Evolutionary conservation across 2,888 invertebrate species (phyloP), one percentile per base, ranked within the genome.

Genomic region (Amaurobius ferox): DNA sequence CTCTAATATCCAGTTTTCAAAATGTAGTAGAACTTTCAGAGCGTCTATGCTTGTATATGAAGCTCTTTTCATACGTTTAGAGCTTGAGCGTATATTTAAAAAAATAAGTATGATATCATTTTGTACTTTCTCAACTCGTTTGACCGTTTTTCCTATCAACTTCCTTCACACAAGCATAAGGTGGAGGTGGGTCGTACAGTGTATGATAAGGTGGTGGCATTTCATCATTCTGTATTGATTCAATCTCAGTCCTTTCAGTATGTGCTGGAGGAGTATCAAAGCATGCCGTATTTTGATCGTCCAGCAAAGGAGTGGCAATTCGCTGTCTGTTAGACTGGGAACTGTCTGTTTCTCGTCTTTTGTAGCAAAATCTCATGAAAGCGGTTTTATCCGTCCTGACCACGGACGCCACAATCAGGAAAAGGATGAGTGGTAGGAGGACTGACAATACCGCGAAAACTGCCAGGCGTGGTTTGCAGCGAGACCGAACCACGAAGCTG

Each of bases 391-490:
- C 78, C 1, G 85, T 73, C 6, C 85, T 48, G 26, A 86, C 78
- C 23, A 86, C 72, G 26, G 79, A 86, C 0, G 79, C 79, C 30
- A 79, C 79, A 3, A 30, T 61, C 7, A 86, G n/a, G 44, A 86
- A 86, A n/a, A 86, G 29, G 6, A 79, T 55, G 28, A 86, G 62
- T 0, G 85, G 85, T 28, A 86, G 55, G 73, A 86, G 73, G 55
- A 86, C 79, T 0, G 79, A 86, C 0, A 86, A 16, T 6, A 86
- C 62, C 48, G 85, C 79, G 35, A 86, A 86, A 16, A 86, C 73
- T 29, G 85, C 78, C 1, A 79, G 73, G 0, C 85, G 64, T 2
- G 79, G 79, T n/a, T 73, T 73, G 62, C 85, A 86, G 19, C 79
- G 78, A n/a, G 78, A 79, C 0, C 79, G 72, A 0, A 86, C 35